Evolutionary conservation across 2,888 invertebrate genomes (phyloP).

Genomic region (Trachelus troglodyta): DNA sequence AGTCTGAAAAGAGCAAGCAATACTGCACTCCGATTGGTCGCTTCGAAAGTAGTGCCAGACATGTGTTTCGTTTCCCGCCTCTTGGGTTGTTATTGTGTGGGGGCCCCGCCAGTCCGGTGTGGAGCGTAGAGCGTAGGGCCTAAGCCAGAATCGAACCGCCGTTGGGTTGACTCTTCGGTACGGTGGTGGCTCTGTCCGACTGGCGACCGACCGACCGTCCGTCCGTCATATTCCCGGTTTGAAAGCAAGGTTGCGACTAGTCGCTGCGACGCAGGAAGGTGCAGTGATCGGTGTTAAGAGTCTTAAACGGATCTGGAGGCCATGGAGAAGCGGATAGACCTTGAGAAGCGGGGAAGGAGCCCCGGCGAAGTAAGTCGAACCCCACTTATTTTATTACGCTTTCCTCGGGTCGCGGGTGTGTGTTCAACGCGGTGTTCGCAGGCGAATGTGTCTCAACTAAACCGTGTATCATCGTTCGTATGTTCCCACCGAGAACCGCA

Average conservation of each 20-base stretch:
- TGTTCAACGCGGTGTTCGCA: conserved; percentile 20
- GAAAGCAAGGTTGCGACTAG: conserved; percentile 62
- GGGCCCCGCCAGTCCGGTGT: conserved; percentile 51
- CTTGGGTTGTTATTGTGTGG: conserved; percentile 54
- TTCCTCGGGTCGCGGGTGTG: conserved; percentile 25
- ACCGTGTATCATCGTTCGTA: conserved; percentile 6
- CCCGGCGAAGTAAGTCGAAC: conserved; percentile 84
- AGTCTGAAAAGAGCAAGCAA: background rate
- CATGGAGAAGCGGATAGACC: conserved; percentile 96
- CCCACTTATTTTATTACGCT: conserved; percentile 39
- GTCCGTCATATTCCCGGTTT: conserved; percentile 64
- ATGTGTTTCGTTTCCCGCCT: conserved; percentile 64
- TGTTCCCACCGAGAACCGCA: conserved; percentile 36
- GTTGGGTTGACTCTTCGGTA: conserved; percentile 49
- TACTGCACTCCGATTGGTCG: conserved; percentile 47
- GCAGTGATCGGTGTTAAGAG: conserved; percentile 40
- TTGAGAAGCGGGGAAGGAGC: conserved; percentile 92
- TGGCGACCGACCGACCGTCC: conserved; percentile 44
- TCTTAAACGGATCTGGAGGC: conserved; percentile 44
- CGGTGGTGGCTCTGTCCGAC: conserved; percentile 51
- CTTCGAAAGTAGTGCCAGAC: conserved; percentile 62
- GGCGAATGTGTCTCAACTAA: conserved; percentile 1
- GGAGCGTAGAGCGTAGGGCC: conserved; percentile 43
- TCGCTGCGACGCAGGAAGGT: conserved; percentile 63
- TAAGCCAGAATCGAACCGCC: conserved; percentile 55